Percentiles rank a stretch among this genome's conserved stretches.
Conservation (phyloP, 1,140 invertebrate genomes). For the Aradophagus sp. region DNA sequence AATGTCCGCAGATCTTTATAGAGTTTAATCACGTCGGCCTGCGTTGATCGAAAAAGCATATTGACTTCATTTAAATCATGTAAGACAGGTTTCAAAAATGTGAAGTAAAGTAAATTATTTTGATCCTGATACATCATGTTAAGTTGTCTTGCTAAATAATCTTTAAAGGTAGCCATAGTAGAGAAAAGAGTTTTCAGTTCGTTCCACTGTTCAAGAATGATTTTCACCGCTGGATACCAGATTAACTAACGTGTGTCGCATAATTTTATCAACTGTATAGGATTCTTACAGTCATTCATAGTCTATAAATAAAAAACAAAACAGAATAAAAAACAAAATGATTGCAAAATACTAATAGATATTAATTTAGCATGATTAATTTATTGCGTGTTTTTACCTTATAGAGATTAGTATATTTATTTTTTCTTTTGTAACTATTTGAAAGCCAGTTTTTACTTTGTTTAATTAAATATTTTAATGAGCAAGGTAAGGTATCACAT, state of each 20-base stretch:
- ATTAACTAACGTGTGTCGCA: constrained; percentile 67
- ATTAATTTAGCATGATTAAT: too few species aligned
- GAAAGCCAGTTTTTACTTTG: constrained; percentile 52
- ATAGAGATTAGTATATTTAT: constrained; percentile 34
- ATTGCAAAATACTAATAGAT: neutral
- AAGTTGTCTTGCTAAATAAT: constrained; percentile 51
- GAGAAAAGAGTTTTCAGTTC: constrained; percentile 63
- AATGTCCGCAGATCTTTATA: constrained; percentile 39
- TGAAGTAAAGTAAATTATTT: constrained; percentile 36
- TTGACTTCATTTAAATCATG: constrained; percentile 44
- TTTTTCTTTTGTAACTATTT: constrained; percentile 28
- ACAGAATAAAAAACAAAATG: constrained; percentile 2
- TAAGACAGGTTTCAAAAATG: constrained; percentile 46
- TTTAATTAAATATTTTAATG: constrained; percentile 36
- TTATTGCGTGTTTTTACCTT: too few species aligned
- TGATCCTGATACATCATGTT: constrained; percentile 47
- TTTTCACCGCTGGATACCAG: constrained; percentile 50
- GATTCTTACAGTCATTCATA: constrained; percentile 22
- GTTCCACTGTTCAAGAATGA: constrained; percentile 64
- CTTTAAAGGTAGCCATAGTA: constrained; percentile 37
- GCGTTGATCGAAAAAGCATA: constrained; percentile 50
- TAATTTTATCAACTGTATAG: constrained; percentile 57
- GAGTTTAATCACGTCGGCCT: constrained; percentile 40
- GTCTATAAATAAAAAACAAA: constrained; percentile 14
- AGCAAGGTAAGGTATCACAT: constrained; percentile 34